Evolutionary conservation across 2,113 vertebrate genomes (phyloP).

Genomic region (Scomber japonicus): DNA sequence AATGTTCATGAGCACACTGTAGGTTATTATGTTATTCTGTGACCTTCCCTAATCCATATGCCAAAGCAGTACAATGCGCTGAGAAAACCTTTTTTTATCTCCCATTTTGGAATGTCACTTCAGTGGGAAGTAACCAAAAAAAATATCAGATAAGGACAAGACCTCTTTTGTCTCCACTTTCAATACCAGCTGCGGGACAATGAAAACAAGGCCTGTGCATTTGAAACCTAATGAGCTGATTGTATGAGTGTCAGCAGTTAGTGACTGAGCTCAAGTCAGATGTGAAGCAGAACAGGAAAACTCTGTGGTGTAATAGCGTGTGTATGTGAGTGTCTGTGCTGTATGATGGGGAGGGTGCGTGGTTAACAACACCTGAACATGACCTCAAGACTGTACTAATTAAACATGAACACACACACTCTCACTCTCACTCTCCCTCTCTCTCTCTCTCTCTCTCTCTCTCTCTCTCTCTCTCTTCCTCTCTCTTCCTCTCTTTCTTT

Average conservation of each 20-base stretch:
- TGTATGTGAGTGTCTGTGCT: neutral
- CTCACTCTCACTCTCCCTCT: neutral
- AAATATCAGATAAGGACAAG: conserved; percentile 51
- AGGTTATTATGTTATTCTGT: conserved; percentile 26
- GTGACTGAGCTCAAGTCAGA: conserved; percentile 30
- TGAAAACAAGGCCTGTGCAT: conserved; percentile 45
- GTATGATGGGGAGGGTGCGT: neutral
- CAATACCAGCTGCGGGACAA: conserved; percentile 41
- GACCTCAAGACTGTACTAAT: conserved; percentile 56
- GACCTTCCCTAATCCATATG: conserved; percentile 19
- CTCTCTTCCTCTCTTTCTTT: neutral
- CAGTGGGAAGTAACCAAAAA: conserved; percentile 44
- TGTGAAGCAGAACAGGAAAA: conserved; percentile 42
- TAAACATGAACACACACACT: conserved; percentile 29
- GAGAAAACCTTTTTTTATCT: conserved; percentile 59
- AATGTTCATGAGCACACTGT: conserved; percentile 12
- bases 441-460: too few species aligned
- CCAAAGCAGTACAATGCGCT: conserved; percentile 47
- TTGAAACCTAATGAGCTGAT: conserved; percentile 54
- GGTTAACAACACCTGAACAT: conserved; percentile 38
- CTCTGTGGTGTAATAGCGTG: neutral
- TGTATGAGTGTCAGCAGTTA: conserved; percentile 45
- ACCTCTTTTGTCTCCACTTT: conserved; percentile 54
- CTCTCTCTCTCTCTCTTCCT: too few species aligned
- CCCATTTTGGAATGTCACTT: conserved; percentile 58